Percentiles rank a stretch among this genome's conserved stretches.
phyloP scores from a whole-genome alignment of 2,113 vertebrate genomes.

The Chaetura pelagica region DNA sequence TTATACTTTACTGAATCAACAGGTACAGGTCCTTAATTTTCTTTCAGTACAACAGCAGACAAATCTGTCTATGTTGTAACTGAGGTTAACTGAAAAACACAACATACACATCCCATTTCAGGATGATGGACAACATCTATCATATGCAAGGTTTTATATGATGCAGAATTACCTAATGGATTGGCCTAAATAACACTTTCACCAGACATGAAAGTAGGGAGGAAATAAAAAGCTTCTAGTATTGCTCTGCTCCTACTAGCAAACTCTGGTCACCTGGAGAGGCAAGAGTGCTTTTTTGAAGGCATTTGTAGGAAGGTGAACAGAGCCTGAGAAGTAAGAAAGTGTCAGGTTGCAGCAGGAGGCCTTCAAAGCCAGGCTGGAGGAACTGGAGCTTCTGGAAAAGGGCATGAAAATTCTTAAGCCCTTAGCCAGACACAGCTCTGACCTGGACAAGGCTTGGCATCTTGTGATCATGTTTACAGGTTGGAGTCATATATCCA shows the following conservation, averaged over 20 bases:
- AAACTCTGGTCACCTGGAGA: neutral
- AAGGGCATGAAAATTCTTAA: neutral
- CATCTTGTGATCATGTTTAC: neutral
- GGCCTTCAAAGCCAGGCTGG: neutral
- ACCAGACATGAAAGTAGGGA: neutral
- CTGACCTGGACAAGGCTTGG: neutral
- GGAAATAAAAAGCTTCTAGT: neutral
- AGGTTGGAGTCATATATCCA: neutral
- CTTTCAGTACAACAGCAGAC: neutral
- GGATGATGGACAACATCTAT: neutral
- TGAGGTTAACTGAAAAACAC: neutral
- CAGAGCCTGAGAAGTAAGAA: neutral
- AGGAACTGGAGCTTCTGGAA: neutral
- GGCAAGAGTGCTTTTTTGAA: neutral
- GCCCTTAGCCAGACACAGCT: neutral
- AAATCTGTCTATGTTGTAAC: neutral
- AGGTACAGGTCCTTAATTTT: neutral
- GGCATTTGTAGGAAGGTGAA: neutral
- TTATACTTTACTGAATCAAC: neutral
- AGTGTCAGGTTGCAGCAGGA: neutral
- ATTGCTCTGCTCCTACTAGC: neutral
- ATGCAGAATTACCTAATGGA: neutral
- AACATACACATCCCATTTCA: neutral
- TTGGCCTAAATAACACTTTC: neutral
- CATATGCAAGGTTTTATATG: fast-evolving